phyloP scores from a whole-genome alignment of 2,797 vertebrate genomes.

The Galago senegalensis region DNA sequence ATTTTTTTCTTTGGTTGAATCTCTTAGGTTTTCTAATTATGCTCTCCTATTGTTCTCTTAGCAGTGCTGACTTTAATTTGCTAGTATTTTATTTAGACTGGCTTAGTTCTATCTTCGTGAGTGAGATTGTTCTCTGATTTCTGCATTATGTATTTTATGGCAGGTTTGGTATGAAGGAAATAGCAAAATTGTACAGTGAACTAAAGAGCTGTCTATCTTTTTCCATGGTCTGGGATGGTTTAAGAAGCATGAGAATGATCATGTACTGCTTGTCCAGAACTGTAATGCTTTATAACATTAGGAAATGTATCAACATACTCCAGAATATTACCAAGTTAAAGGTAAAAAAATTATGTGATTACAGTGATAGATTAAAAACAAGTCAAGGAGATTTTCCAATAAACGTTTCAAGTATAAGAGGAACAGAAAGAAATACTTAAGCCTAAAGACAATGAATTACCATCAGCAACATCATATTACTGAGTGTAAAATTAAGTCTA shows the following conservation, averaged over 20 bases:
- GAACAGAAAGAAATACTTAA: neutral
- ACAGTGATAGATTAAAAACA: neutral
- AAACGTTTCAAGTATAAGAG: conserved; percentile 30
- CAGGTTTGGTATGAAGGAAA: neutral
- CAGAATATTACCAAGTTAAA: conserved; percentile 25
- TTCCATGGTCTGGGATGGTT: neutral
- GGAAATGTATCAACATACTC: neutral
- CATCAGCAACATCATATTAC: neutral
- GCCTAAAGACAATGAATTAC: neutral
- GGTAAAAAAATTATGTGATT: conserved; percentile 32
- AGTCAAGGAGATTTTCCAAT: conserved; percentile 30
- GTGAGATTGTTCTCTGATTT: neutral
- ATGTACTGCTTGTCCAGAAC: neutral
- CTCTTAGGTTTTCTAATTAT: neutral
- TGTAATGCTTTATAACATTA: neutral
- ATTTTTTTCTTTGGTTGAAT: neutral
- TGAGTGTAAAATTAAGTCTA: neutral
- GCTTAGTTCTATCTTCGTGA: neutral
- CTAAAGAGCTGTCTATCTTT: neutral
- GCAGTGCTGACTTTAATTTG: neutral
- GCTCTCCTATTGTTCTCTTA: conserved; percentile 3
- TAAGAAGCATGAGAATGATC: neutral
- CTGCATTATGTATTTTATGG: conserved; percentile 7
- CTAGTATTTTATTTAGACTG: conserved; percentile 61
- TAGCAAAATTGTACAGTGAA: neutral